These are phyloP conservation scores for Myzus persicae DNA, from an alignment of 1,140 invertebrate genomes.

Conservation along the genomic window DNA sequence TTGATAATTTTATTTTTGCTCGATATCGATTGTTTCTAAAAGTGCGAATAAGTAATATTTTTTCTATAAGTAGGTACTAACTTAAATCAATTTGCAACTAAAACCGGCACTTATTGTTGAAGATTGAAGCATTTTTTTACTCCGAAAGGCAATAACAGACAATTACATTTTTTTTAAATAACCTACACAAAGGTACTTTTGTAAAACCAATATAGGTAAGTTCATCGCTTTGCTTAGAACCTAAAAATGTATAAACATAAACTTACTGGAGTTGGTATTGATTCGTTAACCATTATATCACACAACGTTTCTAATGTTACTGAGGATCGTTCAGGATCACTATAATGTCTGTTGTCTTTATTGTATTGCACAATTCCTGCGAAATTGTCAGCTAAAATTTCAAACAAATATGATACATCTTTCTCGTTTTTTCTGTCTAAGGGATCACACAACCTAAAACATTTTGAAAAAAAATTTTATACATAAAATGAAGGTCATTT, in stretches of 20 bases:
- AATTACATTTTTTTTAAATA: too few species aligned
- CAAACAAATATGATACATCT: conserved; percentile 83
- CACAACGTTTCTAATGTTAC: conserved; percentile 84
- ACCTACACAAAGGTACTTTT: too few species aligned
- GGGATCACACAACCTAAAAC: conserved; percentile 77
- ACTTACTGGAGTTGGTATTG: conserved; percentile 34
- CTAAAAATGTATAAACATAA: neutral
- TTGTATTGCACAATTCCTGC: conserved; percentile 92
- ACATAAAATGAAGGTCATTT: neutral
- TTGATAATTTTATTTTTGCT: too few species aligned
- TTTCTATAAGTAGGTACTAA: too few species aligned
- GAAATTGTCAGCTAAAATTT: conserved; percentile 81
- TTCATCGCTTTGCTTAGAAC: neutral
- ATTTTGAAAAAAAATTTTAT: conserved; percentile 33
- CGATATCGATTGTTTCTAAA: too few species aligned
- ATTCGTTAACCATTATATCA: conserved; percentile 74
- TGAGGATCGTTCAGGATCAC: conserved; percentile 70
- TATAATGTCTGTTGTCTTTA: conserved; percentile 75
- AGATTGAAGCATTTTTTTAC: too few species aligned
- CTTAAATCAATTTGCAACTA: too few species aligned
- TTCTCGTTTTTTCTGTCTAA: conserved; percentile 71
- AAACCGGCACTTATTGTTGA: too few species aligned
- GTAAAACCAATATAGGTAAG: too few species aligned
- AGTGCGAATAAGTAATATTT: too few species aligned
- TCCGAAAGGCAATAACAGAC: too few species aligned